Evolutionary conservation across 2,797 vertebrate genomes (phyloP).

Genomic region (Syndactyla subalaris): DNA sequence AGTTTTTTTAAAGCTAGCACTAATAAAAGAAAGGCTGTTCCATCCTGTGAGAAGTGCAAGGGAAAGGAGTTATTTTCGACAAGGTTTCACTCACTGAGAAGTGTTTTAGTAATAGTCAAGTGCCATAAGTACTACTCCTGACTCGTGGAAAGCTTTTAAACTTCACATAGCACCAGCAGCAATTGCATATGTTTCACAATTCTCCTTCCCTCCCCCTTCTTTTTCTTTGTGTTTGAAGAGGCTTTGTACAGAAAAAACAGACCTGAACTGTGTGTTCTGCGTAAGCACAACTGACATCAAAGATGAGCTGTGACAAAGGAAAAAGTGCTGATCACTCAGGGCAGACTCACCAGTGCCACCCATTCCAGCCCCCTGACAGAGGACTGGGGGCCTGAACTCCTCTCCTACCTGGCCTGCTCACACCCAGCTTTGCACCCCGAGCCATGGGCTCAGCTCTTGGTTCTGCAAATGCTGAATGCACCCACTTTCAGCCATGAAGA

Average conservation of each 20-base stretch:
- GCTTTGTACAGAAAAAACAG: not conserved
- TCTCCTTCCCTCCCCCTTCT: not conserved
- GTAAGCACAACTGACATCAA: slow-evolving; percentile 12
- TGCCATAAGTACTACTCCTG: not conserved
- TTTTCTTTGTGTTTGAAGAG: not conserved
- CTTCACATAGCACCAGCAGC: not conserved
- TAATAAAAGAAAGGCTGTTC: not conserved
- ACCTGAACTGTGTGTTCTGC: not conserved
- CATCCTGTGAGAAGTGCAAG: not conserved
- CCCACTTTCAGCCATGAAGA: not conserved
- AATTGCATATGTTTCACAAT: not conserved
- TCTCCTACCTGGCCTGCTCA: not conserved
- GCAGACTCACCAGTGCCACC: not conserved
- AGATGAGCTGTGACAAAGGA: not conserved
- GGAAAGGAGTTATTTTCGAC: not conserved
- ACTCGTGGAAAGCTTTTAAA: not conserved
- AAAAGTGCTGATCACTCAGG: not conserved
- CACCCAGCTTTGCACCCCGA: not conserved
- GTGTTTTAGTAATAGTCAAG: not conserved
- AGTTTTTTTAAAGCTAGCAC: not conserved
- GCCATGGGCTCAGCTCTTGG: no score
- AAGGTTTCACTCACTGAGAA: not conserved
- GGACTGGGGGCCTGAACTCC: not conserved
- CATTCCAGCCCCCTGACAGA: not conserved
- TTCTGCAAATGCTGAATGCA: no score